Conservation (phyloP, 2,113 vertebrate genomes). For the Agapornis roseicollis region DNA sequence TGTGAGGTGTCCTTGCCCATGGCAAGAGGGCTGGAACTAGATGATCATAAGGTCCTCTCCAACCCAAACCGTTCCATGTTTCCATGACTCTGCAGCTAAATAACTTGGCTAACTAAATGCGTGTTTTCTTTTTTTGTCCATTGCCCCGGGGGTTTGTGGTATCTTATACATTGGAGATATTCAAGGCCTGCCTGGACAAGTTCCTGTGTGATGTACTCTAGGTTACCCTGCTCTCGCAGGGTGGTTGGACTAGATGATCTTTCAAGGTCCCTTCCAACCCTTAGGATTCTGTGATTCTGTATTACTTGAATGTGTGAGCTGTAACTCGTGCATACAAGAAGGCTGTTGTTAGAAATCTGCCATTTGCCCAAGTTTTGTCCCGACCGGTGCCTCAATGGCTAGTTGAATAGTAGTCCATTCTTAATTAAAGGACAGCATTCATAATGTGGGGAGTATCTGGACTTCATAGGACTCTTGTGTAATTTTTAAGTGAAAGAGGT, state of each 20-base stretch:
- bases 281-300: too few relatives aligned
- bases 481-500: background rate
- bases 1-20: background rate
- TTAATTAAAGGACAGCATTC: background rate
- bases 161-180: too few relatives aligned
- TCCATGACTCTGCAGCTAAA: background rate
- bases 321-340: background rate
- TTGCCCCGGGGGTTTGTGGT: too few relatives aligned
- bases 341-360: background rate
- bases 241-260: too few relatives aligned
- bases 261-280: too few relatives aligned
- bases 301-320: fast-evolving
- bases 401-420: background rate
- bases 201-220: too few relatives aligned
- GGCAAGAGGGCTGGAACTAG: background rate
- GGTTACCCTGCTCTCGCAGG: too few relatives aligned
- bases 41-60: background rate
- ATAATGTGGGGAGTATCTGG: background rate
- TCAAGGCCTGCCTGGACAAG: too few relatives aligned
- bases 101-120: background rate
- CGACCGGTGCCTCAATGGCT: background rate
- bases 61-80: background rate
- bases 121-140: background rate
- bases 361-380: background rate
- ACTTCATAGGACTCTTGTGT: background rate